Evolutionary conservation across 2,797 vertebrate species (phyloP), one percentile per base, ranked within the genome.

Genomic region (Sternarchorhynchus goeldii): DNA sequence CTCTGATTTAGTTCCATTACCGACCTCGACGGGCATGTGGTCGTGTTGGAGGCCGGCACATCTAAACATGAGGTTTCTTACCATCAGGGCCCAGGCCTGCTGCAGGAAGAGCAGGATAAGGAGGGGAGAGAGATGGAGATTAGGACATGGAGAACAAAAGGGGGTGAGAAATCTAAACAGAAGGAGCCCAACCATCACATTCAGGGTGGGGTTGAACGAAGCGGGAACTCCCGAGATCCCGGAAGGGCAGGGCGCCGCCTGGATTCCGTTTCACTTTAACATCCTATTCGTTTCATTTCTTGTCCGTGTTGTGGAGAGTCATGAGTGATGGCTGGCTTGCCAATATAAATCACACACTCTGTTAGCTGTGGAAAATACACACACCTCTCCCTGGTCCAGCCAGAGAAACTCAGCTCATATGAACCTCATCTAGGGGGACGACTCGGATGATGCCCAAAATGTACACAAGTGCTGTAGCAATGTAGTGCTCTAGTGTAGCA

Each of bases 121-220:
- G 63, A 25, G 67, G 55, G 50, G 12, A 60, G 63, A 21, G 62
- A 63, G 69, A 62, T 60, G 76, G 75, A 39, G 57, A 60, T 18
- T 32, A 14, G 41, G 12, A 5, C 59, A 56, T 25, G 57, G 55
- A 78, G 53, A 12, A 73, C 57, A 32, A 45, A 73, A 76, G 65
- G 32, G 73, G 65, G 73, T 20, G 77, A 83, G 73, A 78, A 84
- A 88, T 83, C 77, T 80, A 84, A 88, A 86, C 80, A 86, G 78
- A 84, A 41, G 77, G 78, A 86, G 82, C 62, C 77, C 83, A 84
- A 88, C 85, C 84, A 86, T 87, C 87, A 86, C 84, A 86, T 86
- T 86, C 75, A 77, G 70, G 63, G 81, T 60, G 69, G 77, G 68
- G 78, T 74, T 25, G 41, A 78, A 59, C 25, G 10, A 21, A 75